Base-by-base conservation (phyloP, 2,888 invertebrate species). In the Drosophila dives region DNA sequence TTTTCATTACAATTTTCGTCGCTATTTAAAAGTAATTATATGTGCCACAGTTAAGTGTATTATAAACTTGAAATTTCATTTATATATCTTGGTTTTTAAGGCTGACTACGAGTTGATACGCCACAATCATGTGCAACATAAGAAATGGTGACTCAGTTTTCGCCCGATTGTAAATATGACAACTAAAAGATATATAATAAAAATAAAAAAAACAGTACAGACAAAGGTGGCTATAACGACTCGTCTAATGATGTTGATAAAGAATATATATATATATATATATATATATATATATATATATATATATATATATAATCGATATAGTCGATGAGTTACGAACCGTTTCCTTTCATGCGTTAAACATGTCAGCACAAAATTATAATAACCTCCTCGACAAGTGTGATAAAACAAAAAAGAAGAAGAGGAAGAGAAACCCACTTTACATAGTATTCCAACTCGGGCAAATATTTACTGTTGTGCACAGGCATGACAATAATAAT, bases 401-500 rank as follows among this genome's bases (percentile, higher is more conserved):
- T 20, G 45, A 45, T 45, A 45, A 45, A 15, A 12, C n/a, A 26
- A 15, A 17, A 26, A 26, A 17, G 2, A 17, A 10, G 26, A 8
- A 12, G 20, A 29, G 6, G 26, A 8, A 12, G 20, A 29, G 6
- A 29, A 29, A 29, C 26, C 11, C 26, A 48, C 17, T 26, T 26
- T 17, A 26, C 17, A 10, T 49, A 3, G 10, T 26, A 49, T 49
- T 33, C 33, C 8, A 15, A 51, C 20, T 51, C 33, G 20, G 17
- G 5, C 12, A 32, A n/a, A 2, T 56, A n/a, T 60, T 55, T 38
- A 54, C 48, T 36, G 48, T 59, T 55, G 59, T 63, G 40, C 62
- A 42, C 38, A 23, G 45, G 69, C 38, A 40, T 50, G 56, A 38
- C 38, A 38, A 33, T 36, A 20, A 59, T 62, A 53, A 63, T 72